Conservation (phyloP, 2,888 invertebrate species). For the Aphelenchoides bicaudatus region DNA sequence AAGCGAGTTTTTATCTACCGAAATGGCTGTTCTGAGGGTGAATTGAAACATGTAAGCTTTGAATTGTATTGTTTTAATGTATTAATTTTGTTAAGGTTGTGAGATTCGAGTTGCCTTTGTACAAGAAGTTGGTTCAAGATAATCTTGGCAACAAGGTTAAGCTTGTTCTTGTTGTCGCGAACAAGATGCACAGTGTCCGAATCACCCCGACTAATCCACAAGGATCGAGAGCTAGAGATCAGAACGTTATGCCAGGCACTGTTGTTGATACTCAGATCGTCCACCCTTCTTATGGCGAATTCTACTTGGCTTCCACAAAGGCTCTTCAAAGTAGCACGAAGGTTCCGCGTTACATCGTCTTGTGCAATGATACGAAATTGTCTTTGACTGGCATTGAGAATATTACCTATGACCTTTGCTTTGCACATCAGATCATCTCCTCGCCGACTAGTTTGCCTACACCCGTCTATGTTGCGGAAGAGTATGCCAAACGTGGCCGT, state of each 20-base stretch:
- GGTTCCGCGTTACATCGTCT: no score
- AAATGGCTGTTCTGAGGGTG: slow-evolving; percentile 42
- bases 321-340: no score
- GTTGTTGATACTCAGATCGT: slow-evolving; percentile 40
- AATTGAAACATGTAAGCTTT: slow-evolving; percentile 30
- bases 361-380: no score
- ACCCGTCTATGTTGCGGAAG: no score
- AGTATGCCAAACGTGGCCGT: no score
- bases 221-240: slow-evolving; percentile 23
- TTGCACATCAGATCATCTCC: no score
- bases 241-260: slow-evolving; percentile 45
- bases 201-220: slow-evolving; percentile 16
- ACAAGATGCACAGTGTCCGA: slow-evolving; percentile 45
- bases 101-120: slow-evolving; percentile 28
- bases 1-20: slow-evolving; percentile 42
- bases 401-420: no score
- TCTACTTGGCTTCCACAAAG: slow-evolving; percentile 34
- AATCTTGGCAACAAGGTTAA: slow-evolving; percentile 27
- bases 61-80: neutral
- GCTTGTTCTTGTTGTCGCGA: slow-evolving; percentile 39
- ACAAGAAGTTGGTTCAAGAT: slow-evolving; percentile 18
- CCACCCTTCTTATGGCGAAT: slow-evolving; percentile 45
- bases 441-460: no score
- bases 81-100: slow-evolving; percentile 22
- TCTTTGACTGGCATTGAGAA: no score